Evolutionary conservation across 2,797 vertebrate genomes (phyloP), one percentile per base, ranked within the genome.

Genomic region (Acanthurus leucopareius): DNA sequence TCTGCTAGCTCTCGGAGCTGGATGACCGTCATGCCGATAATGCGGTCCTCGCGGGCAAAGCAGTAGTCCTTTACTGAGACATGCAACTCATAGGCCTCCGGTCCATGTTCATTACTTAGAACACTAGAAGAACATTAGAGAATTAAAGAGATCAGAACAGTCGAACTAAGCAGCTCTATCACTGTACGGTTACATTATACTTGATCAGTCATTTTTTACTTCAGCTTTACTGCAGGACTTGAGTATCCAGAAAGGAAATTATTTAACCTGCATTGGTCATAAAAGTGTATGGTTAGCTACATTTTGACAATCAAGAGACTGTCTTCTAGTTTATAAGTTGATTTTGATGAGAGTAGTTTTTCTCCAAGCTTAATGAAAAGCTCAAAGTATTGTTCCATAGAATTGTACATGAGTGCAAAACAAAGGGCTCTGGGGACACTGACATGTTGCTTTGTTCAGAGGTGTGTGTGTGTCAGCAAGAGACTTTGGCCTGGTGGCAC

Each of bases 31-130:
- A 99, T 96, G 70, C 98, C 98, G 0, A 99, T 94, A 60, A 98
- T 35, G 52, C 97, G 96, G 82, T 99, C 98, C 86, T 99, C 98
- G 0, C 98, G 95, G 15, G 98, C 98, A 17, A 99, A 99, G 95
- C 98, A 99, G 93, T 99, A 99, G 92, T 99, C 98, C 89, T 99
- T 99, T 73, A 99, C 97, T 0, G 97, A 97, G 35, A 99, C 86
- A 83, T 99, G 98, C 59, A 99, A 96, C 84, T 99, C 98, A 7
- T 98, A 99, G 81, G 93, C 94, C 75, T 96, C 96, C 0, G 97
- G 96, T n/a, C 94, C 96, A 3, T 97, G 97, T 82, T 98, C 97
- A 0, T 95, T 97, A 82, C 97, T 96, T 84, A 99, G 95, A 86
- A 96, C 77, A 71, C 98, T 99, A 93, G 0, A 16, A 54, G 44